phyloP scores from a whole-genome alignment of 2,888 invertebrate genomes.

The Orthonychiurus folsomi region DNA sequence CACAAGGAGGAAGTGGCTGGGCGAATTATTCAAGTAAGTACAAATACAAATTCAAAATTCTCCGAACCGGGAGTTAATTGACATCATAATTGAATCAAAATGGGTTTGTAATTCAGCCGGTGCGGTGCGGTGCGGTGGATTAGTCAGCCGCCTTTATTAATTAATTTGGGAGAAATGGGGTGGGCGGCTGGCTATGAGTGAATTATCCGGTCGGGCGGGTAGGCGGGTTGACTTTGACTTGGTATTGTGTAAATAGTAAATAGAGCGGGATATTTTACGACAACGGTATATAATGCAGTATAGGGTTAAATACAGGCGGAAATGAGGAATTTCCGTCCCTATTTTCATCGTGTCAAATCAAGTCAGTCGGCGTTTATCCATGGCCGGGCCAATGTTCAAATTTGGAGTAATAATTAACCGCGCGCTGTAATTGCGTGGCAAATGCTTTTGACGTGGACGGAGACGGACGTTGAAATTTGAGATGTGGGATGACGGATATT shows the following conservation, averaged over 20 bases:
- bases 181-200: background rate
- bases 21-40: slow-evolving; percentile 38
- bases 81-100: too few relatives aligned
- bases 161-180: background rate
- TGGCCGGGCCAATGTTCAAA: background rate
- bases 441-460: too few relatives aligned
- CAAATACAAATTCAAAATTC: slow-evolving; percentile 1
- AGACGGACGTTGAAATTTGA: too few relatives aligned
- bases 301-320: background rate
- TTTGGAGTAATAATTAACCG: too few relatives aligned
- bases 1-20: slow-evolving; percentile 40
- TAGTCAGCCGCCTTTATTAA: background rate
- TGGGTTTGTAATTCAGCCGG: too few relatives aligned
- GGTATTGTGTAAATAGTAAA: background rate
- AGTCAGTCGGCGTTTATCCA: too few relatives aligned
- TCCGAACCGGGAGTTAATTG: too few relatives aligned
- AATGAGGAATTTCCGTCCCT: background rate
- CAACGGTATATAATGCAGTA: background rate
- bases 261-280: background rate
- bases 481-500: too few relatives aligned
- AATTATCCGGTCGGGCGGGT: background rate
- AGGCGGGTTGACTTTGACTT: too few relatives aligned
- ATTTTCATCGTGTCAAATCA: background rate
- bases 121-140: too few relatives aligned
- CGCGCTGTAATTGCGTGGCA: too few relatives aligned